Conservation (phyloP, 2,888 invertebrate genomes). For the Dynastes maya region DNA sequence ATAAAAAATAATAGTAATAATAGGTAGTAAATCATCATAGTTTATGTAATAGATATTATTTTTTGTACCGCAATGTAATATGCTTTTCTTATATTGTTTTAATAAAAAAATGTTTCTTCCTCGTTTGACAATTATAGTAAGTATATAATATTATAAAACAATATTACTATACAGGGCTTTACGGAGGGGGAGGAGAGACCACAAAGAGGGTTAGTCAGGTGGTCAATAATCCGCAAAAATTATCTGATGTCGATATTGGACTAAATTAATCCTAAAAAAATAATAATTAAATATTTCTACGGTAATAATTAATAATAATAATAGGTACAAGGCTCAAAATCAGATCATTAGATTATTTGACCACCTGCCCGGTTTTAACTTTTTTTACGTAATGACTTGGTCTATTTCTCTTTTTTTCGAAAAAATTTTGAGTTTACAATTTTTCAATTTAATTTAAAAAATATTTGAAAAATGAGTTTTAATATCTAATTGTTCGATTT, state of each 20-base stretch:
- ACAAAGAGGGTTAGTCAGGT: constrained; percentile 52
- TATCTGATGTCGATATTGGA: constrained; percentile 56
- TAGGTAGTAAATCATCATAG: not conserved
- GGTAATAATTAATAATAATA: constrained; percentile 17
- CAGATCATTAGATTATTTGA: constrained; percentile 57
- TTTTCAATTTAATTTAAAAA: too few species aligned
- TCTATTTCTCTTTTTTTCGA: too few species aligned
- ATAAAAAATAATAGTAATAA: constrained; percentile 48
- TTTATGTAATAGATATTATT: constrained; percentile 11
- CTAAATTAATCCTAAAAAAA: constrained; percentile 57
- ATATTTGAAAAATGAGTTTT: too few species aligned
- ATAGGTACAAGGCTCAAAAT: constrained; percentile 48
- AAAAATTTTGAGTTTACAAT: not conserved
- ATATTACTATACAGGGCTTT: constrained; percentile 23
- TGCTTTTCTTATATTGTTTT: not conserved
- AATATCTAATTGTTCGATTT: constrained; percentile 48
- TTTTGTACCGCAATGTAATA: constrained; percentile 51
- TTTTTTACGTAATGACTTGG: too few species aligned
- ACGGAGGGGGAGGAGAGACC: not conserved
- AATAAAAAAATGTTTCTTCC: not conserved
- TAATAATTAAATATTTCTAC: constrained; percentile 48
- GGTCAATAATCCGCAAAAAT: constrained; percentile 58
- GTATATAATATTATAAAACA: constrained; percentile 33
- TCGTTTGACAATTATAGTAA: not conserved
- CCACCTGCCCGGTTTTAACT: constrained; percentile 47